Evolutionary conservation across 2,113 vertebrate species (phyloP).

Genomic region (Quiscalus mexicanus): DNA sequence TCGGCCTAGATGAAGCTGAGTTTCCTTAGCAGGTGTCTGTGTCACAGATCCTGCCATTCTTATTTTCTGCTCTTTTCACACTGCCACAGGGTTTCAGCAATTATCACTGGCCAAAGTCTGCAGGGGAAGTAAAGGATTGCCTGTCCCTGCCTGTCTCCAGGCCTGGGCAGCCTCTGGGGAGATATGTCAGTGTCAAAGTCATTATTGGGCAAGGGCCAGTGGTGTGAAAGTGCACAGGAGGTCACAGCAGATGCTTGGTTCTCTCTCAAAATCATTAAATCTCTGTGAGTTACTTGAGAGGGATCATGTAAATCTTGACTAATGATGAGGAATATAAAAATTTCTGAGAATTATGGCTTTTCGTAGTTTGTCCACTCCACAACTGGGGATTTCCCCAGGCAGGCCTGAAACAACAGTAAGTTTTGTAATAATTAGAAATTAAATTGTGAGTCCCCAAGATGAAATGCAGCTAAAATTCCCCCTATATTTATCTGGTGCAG

Average conservation of each 20-base stretch:
- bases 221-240: neutral
- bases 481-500: neutral
- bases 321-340: neutral
- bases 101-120: neutral
- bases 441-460: neutral
- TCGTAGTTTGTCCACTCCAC: neutral
- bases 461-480: neutral
- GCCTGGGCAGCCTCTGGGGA: neutral
- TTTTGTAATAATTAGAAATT: neutral
- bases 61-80: constrained; percentile 42
- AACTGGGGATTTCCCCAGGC: neutral
- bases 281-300: neutral
- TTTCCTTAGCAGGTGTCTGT: neutral
- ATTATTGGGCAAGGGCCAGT: neutral
- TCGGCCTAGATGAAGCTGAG: neutral
- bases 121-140: neutral
- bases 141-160: neutral
- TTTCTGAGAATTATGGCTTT: neutral
- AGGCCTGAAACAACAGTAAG: neutral
- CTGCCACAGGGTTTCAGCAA: neutral
- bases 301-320: neutral
- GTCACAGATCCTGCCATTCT: neutral
- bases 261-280: neutral
- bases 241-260: neutral
- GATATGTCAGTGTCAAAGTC: neutral